Conservation (phyloP, 2,113 vertebrate species). For the Pica pica region DNA sequence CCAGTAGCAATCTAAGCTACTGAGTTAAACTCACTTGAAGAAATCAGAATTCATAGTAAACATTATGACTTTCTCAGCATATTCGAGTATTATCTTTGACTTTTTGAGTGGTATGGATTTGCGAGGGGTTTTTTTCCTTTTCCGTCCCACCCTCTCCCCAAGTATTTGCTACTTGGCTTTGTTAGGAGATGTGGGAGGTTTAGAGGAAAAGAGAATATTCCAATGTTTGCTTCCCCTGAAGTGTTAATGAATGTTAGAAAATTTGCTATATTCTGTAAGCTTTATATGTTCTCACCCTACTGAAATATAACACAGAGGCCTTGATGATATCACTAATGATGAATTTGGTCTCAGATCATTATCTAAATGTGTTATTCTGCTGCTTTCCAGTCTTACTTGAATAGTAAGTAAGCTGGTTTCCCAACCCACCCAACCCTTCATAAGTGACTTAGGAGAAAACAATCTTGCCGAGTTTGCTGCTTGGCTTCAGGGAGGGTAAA, state of each 20-base stretch:
- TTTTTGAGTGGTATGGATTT: not conserved
- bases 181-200: not conserved
- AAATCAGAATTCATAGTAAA: not conserved
- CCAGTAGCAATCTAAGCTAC: not conserved
- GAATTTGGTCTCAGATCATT: not conserved
- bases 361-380: not conserved
- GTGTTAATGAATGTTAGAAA: not conserved
- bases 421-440: not conserved
- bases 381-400: conserved; percentile 34
- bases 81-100: not conserved
- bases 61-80: not conserved
- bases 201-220: not conserved
- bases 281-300: not conserved
- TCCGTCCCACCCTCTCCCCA: no score
- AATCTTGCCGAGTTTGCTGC: conserved; percentile 14
- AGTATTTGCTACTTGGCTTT: not conserved
- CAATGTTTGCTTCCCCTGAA: not conserved
- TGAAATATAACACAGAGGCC: not conserved
- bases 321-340: conserved; percentile 6
- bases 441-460: conserved; percentile 7
- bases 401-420: not conserved
- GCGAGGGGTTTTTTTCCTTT: no score
- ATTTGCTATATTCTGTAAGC: not conserved
- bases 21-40: not conserved
- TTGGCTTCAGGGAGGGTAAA: conserved; percentile 18